phyloP scores from a whole-genome alignment of 2,797 vertebrate species.

The Acipenser oxyrinchus region DNA sequence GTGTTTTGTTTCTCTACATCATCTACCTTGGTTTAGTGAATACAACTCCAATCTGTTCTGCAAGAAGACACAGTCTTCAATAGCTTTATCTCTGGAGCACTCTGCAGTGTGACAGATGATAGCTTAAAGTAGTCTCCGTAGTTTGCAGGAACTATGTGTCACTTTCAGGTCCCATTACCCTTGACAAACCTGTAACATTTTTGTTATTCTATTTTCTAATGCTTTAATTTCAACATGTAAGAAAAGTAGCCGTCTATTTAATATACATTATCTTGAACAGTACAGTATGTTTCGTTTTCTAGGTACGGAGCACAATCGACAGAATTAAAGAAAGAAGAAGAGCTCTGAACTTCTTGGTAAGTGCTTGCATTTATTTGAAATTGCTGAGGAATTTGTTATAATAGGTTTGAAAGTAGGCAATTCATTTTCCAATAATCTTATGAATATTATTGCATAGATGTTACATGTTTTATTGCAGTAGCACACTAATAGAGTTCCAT shows the following conservation, averaged over 20 bases:
- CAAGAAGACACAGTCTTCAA: conserved; percentile 50
- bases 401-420: too few species aligned
- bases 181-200: conserved; percentile 38
- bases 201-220: conserved; percentile 18
- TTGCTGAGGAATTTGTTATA: too few species aligned
- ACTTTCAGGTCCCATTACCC: conserved; percentile 66
- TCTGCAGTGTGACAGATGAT: conserved; percentile 57
- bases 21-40: conserved; percentile 36
- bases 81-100: conserved; percentile 61
- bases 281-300: conserved; percentile 18
- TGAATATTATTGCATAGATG: too few species aligned
- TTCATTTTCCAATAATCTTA: too few species aligned
- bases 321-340: conserved; percentile 69
- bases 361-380: conserved; percentile 14
- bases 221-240: not conserved
- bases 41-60: conserved; percentile 70
- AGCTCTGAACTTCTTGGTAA: conserved; percentile 68
- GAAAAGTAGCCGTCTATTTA: too few species aligned
- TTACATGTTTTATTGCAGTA: too few species aligned
- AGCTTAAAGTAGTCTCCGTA: conserved; percentile 60
- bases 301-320: conserved; percentile 70
- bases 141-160: conserved; percentile 57
- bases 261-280: too few species aligned
- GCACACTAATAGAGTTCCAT: too few species aligned
- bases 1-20: conserved; percentile 17